Percentiles rank a stretch among this genome's conserved stretches.
phyloP scores from a whole-genome alignment of 2,113 vertebrate genomes.

The Nothobranchius furzeri region DNA sequence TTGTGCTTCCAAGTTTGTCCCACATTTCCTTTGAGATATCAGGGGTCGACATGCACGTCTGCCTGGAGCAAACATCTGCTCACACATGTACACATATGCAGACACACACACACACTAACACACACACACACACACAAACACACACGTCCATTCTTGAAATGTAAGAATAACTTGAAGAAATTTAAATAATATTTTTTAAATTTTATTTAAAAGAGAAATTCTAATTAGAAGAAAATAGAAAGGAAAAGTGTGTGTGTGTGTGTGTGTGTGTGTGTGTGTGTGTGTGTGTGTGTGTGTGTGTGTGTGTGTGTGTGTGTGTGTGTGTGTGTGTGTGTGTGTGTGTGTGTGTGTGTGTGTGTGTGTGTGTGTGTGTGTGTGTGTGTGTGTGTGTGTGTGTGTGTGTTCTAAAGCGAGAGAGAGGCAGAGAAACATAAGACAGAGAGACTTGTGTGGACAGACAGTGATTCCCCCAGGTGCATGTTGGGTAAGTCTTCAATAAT shows the following conservation, averaged over 20 bases:
- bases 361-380: constrained; percentile 19
- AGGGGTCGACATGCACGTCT: constrained; percentile 68
- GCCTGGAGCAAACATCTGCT: constrained; percentile 80
- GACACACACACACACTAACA: constrained; percentile 61
- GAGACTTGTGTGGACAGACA: constrained; percentile 77
- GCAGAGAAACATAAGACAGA: constrained; percentile 68
- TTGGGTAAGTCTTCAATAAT: constrained; percentile 83
- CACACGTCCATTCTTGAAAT: constrained; percentile 50
- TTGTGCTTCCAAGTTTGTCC: constrained; percentile 72
- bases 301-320: constrained; percentile 13
- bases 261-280: neutral
- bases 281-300: neutral
- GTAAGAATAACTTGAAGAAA: constrained; percentile 33
- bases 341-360: constrained; percentile 29
- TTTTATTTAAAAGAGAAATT: neutral
- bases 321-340: constrained; percentile 21
- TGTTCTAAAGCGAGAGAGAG: constrained; percentile 29
- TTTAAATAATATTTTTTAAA: neutral
- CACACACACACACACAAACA: constrained; percentile 56
- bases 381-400: constrained; percentile 24
- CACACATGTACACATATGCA: constrained; percentile 74
- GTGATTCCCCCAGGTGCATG: constrained; percentile 82
- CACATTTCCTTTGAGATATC: constrained; percentile 71
- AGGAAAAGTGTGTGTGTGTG: constrained; percentile 16
- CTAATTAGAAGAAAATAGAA: constrained; percentile 15